phyloP scores from a whole-genome alignment of 2,797 vertebrate genomes.

The Telmatherina bonti region DNA sequence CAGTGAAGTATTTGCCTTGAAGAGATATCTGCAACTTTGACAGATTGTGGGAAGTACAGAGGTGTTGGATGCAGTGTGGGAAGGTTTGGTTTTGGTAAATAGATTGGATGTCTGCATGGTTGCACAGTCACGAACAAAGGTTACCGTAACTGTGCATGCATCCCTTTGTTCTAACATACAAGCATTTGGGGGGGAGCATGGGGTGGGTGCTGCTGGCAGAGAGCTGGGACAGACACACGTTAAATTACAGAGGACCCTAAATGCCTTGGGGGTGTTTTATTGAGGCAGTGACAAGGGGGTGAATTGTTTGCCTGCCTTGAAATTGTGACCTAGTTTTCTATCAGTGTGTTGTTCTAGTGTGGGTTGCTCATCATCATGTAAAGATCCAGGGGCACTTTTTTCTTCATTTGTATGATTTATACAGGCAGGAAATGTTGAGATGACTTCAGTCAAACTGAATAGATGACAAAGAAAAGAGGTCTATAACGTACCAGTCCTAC shows the following conservation, averaged over 20 bases:
- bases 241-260: slow-evolving; percentile 60
- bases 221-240: slow-evolving; percentile 48
- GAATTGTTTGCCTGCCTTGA: slow-evolving; percentile 66
- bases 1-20: slow-evolving; percentile 28
- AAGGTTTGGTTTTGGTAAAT: slow-evolving; percentile 60
- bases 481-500: slow-evolving; percentile 21
- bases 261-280: slow-evolving; percentile 56
- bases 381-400: slow-evolving; percentile 51
- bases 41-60: slow-evolving; percentile 62
- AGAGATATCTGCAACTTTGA: slow-evolving; percentile 50
- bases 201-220: slow-evolving; percentile 18
- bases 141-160: slow-evolving; percentile 80
- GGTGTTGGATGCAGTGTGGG: slow-evolving; percentile 67
- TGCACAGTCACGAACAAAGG: slow-evolving; percentile 85
- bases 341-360: slow-evolving; percentile 62
- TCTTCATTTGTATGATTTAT: slow-evolving; percentile 60
- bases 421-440: slow-evolving; percentile 43
- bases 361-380: slow-evolving; percentile 65
- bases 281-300: slow-evolving; percentile 51
- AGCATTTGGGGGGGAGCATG: slow-evolving; percentile 60
- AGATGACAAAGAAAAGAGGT: slow-evolving; percentile 50
- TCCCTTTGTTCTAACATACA: slow-evolving; percentile 78
- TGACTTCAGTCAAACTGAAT: slow-evolving; percentile 60
- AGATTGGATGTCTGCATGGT: slow-evolving; percentile 81
- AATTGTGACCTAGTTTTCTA: slow-evolving; percentile 72